Evolutionary conservation across 2,113 vertebrate species (phyloP).

Genomic region (Saccopteryx bilineata): DNA sequence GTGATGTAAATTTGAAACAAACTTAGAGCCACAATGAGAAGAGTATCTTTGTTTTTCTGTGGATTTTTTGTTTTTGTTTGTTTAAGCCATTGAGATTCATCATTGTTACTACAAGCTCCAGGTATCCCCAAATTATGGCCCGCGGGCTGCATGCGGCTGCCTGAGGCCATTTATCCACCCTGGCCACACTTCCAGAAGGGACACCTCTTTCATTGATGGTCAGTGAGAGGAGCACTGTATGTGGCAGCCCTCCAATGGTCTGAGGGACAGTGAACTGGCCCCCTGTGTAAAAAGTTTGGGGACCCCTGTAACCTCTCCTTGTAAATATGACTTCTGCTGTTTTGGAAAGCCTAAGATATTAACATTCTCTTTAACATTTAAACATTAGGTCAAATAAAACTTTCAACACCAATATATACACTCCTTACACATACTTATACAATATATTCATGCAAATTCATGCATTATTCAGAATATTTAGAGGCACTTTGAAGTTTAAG

Average conservation of each 20-base stretch:
- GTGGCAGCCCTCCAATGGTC: no score
- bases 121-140: no score
- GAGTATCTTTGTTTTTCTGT: neutral
- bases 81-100: neutral
- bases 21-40: neutral
- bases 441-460: neutral
- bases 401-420: neutral
- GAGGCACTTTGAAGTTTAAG: slow-evolving; percentile 34
- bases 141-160: no score
- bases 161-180: no score
- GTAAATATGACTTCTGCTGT: neutral
- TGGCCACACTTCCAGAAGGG: no score
- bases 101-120: neutral
- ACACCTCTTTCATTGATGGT: no score
- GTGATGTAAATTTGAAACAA: neutral
- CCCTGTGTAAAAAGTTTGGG: no score
- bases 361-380: neutral
- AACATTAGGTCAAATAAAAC: neutral
- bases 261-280: no score
- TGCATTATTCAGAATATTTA: slow-evolving; percentile 25
- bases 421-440: neutral
- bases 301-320: neutral
- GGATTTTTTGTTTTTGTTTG: neutral
- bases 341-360: neutral
- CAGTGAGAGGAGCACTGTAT: no score